Base-by-base conservation (phyloP, 2,113 vertebrate species). In the Limanda limanda region DNA sequence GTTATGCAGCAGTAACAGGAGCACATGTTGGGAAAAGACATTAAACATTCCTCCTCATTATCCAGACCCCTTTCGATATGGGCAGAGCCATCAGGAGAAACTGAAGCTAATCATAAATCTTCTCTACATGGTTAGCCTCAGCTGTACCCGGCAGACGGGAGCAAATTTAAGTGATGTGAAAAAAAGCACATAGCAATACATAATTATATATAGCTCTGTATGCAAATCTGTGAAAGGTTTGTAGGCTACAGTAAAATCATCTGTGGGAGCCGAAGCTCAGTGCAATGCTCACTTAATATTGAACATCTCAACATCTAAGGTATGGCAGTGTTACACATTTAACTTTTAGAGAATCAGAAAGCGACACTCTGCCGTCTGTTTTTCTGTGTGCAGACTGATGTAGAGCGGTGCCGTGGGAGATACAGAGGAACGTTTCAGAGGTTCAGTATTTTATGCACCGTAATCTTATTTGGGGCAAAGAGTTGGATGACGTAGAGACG, bases 401-500 rank as follows among this genome's bases (percentile, higher is more conserved):
- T 45, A 55, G 67, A 0, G 51, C 67, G 54, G 81, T 70, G 78
- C 73, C 56, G 31, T 45, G 65, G 76, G 74, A 66, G 45, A 54
- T 75, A 21, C 70, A 82, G 57, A 14, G 9, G 62, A 76, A 62
- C 60, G 65, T 69, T 68, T 68, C n/a, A 79, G 67, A 80, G 74
- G 58, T 11, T 56, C 54, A 25, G 55, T 86, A 48, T 86, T 85
- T 88, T 82, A 61, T 84, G 73, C 80, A 71, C 62, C 6, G 73
- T 91, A 88, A 92, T 91, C 80, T 79, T 64, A 71, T 90, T 86
- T 89, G 66, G 40, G 42, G 54, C 31, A 20, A 75, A 74, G 79
- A 88, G 71, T 88, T 77, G 65, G 66, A 76, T 91, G 88, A 84
- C 76, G 6, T 69, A 47, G 55, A 82, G 68, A 61, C 4, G 1